A percentile compares a stretch with the other conserved stretches of the same genome.
phyloP scores from a whole-genome alignment of 2,888 invertebrate species.

The Geotrupes spiniger region DNA sequence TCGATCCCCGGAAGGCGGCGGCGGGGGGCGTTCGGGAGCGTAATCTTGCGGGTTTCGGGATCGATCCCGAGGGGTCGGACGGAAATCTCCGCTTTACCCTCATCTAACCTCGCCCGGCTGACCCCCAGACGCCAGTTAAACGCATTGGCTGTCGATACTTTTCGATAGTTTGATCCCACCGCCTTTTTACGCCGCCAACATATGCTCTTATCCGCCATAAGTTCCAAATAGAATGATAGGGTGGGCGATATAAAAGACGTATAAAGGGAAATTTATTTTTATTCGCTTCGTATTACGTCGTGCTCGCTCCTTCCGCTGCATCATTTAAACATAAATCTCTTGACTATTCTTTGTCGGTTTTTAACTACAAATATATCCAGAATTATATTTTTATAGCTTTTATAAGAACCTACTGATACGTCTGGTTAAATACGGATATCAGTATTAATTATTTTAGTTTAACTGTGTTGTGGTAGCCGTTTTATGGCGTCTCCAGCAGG shows the following conservation, averaged over 20 bases:
- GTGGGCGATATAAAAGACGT: conserved; percentile 8
- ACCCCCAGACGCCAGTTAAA: conserved; percentile 15
- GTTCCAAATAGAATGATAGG: neutral
- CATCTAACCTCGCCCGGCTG: conserved; percentile 17
- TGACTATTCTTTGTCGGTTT: too few relatives aligned
- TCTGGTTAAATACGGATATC: too few relatives aligned
- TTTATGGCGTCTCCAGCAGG: too few relatives aligned
- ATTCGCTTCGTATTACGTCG: conserved; percentile 3
- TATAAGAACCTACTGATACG: too few relatives aligned
- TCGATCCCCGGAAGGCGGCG: conserved; percentile 20
- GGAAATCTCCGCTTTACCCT: conserved; percentile 20
- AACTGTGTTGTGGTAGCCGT: too few relatives aligned
- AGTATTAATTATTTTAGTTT: too few relatives aligned
- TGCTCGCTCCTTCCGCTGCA: neutral
- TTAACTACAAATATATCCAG: too few relatives aligned
- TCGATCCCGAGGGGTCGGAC: conserved; percentile 33
- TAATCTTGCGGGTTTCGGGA: conserved; percentile 19
- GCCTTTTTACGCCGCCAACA: conserved; percentile 21
- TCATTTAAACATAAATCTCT: too few relatives aligned
- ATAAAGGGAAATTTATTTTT: conserved; percentile 9
- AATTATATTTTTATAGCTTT: too few relatives aligned
- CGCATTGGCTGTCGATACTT: conserved; percentile 28
- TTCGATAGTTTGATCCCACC: conserved; percentile 18
- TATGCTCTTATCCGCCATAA: conserved; percentile 17
- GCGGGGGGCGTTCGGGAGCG: too few relatives aligned